Percentiles rank a stretch among this genome's conserved stretches.
These are phyloP conservation scores for Chionodraco myersi DNA, from an alignment of 2,113 vertebrate genomes.

Conservation along the genomic window DNA sequence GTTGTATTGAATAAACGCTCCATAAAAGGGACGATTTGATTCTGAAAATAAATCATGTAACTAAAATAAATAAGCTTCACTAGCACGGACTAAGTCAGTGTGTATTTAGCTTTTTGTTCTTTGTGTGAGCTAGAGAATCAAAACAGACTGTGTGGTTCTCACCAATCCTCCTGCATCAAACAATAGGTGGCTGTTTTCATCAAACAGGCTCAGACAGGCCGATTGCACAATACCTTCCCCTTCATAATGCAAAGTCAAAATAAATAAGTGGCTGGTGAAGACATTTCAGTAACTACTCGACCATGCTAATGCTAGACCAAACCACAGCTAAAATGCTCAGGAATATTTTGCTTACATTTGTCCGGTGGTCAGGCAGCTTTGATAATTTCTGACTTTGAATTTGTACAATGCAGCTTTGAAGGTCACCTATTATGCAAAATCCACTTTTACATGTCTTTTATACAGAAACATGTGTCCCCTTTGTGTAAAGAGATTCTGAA, in stretches of 20 bases:
- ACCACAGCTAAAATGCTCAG: background rate
- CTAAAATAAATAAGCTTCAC: background rate
- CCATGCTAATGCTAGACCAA: background rate
- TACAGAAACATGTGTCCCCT: too few species aligned
- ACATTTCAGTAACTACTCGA: background rate
- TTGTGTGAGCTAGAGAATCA: background rate
- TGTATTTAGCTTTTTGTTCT: background rate
- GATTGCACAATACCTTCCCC: background rate
- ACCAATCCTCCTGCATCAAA: slow-evolving; percentile 4
- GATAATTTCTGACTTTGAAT: slow-evolving; percentile 6
- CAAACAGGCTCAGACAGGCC: slow-evolving; percentile 30
- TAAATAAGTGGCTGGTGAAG: slow-evolving; percentile 7
- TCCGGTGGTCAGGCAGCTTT: background rate
- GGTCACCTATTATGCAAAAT: too few species aligned
- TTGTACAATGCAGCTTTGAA: too few species aligned
- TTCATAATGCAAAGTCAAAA: slow-evolving; percentile 8
- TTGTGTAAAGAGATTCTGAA: too few species aligned
- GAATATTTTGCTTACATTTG: background rate
- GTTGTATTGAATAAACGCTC: background rate
- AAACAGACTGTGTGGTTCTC: slow-evolving; percentile 1
- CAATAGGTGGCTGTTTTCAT: background rate
- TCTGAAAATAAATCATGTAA: background rate
- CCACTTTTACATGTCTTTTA: too few species aligned
- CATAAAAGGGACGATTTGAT: background rate
- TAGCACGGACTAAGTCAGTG: too few species aligned